phyloP scores from a whole-genome alignment of 2,888 invertebrate species.

The Drosophila nr. perissopoda region DNA sequence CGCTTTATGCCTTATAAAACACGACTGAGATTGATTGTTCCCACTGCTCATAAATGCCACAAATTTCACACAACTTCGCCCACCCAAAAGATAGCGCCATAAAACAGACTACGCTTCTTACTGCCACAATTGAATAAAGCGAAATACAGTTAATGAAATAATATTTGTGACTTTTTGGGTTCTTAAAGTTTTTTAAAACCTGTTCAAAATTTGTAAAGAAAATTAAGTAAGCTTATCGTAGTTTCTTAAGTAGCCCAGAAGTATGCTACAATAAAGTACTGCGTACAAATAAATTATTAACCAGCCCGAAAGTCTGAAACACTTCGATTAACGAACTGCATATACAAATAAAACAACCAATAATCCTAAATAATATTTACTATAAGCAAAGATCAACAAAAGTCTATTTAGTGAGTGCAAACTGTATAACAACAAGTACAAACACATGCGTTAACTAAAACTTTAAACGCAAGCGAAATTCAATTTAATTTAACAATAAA shows the following conservation, averaged over 20 bases:
- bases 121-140: neutral
- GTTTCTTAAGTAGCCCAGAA: neutral
- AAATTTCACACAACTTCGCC: conserved; percentile 44
- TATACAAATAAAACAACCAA: neutral
- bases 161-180: neutral
- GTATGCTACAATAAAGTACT: neutral
- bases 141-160: neutral
- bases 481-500: neutral
- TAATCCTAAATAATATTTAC: neutral
- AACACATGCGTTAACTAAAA: neutral
- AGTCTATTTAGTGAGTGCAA: neutral
- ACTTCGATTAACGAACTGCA: neutral
- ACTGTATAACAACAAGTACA: neutral
- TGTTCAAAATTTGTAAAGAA: neutral
- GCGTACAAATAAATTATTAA: neutral
- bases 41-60: conserved; percentile 62
- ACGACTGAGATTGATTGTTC: conserved; percentile 63
- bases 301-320: neutral
- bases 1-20: conserved; percentile 47
- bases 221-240: neutral
- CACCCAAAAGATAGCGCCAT: conserved; percentile 6
- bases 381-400: neutral
- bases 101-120: conserved; percentile 8
- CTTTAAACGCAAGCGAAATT: neutral
- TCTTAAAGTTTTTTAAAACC: neutral